Base-by-base conservation (phyloP, 2,797 vertebrate genomes). In the Arnoldichthys spilopterus region DNA sequence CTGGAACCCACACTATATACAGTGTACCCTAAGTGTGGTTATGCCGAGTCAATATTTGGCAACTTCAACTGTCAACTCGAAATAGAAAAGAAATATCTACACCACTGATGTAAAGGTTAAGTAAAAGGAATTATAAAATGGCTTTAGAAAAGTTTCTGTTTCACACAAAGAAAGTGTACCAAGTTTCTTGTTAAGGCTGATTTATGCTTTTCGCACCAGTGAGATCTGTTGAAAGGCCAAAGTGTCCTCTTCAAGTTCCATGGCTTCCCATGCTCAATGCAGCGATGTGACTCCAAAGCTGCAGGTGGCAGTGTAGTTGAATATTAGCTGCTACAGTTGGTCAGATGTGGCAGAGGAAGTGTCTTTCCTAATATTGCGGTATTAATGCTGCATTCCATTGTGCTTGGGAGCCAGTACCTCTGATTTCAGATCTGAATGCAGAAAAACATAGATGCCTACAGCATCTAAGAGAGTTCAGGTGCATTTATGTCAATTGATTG, bases 1-100 rank as follows among this genome's bases (percentile, higher is more conserved):
- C 59, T 37, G 64, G 45, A 63, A 54, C 20, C 59, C 37, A 43
- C 66, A 77, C 61, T 72, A 75, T 24, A 30, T 24, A 72, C 40
- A 62, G 51, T 30, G 34, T 80, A 66, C 72, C 81, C 56, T 69
- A 78, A 75, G 56, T 63, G 66, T 58, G 72, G 37, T 72, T 47
- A 71, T 64, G 37, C 68, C 72, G 66, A 58, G 77, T 80, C 77
- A 66, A 80, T 63, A 82, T 84, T 86, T 86, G 80, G 75, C 73
- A 76, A 76, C 54, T 81, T 67, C 30, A 69, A 40, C 61, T 49
- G 53, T 45, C 6, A 73, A 64, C 47, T 2, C 24, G 3, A 72
- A 73, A 59, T 56, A 51, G 4, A 45, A 61, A 40, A 40, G 45
- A 16, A 45, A 61, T 59, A 58, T 77, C 54, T 37, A 70, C 62